Evolutionary conservation across 2,797 vertebrate species (phyloP).

Genomic region (Sebastes melanostomus): DNA sequence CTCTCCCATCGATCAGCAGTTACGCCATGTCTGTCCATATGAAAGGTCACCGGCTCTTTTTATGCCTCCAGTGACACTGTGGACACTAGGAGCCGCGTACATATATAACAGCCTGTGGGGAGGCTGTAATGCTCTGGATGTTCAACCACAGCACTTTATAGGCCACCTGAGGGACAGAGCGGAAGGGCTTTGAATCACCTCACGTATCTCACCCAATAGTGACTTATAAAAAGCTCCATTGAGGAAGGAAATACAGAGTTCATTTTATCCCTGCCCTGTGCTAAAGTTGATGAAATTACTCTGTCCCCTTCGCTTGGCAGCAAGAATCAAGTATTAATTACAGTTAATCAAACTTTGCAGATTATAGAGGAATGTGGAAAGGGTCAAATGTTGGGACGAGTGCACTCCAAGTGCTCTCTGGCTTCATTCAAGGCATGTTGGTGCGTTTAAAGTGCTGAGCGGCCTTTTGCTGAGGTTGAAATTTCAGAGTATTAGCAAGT

Average conservation of each 20-base stretch:
- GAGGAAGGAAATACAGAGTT: conserved; percentile 37
- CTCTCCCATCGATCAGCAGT: conserved; percentile 58
- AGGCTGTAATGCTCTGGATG: conserved; percentile 12
- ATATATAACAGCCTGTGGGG: conserved; percentile 16
- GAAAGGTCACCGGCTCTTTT: conserved; percentile 67
- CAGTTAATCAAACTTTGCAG: conserved; percentile 66
- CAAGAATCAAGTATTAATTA: conserved; percentile 71
- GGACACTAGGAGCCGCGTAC: conserved; percentile 12
- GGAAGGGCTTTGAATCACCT: conserved; percentile 10
- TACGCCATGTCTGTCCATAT: conserved; percentile 47
- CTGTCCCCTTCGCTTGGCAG: conserved; percentile 53
- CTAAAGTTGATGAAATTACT: conserved; percentile 62
- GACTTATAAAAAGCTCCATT: conserved; percentile 22
- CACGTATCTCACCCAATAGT: not conserved
- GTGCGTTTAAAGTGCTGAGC: conserved; percentile 57
- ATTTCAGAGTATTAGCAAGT: conserved; percentile 75
- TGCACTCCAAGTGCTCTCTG: conserved; percentile 15
- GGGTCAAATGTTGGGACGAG: conserved; percentile 44
- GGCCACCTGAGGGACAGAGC: conserved; percentile 1
- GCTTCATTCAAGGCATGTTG: conserved; percentile 45
- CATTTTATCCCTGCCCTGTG: conserved; percentile 20
- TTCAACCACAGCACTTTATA: conserved; percentile 38
- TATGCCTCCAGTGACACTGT: conserved; percentile 21
- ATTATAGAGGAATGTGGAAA: conserved; percentile 52
- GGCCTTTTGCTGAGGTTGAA: conserved; percentile 71